Evolutionary conservation across 1,140 invertebrate genomes (phyloP).

Genomic region (Dendrolimus kikuchii): DNA sequence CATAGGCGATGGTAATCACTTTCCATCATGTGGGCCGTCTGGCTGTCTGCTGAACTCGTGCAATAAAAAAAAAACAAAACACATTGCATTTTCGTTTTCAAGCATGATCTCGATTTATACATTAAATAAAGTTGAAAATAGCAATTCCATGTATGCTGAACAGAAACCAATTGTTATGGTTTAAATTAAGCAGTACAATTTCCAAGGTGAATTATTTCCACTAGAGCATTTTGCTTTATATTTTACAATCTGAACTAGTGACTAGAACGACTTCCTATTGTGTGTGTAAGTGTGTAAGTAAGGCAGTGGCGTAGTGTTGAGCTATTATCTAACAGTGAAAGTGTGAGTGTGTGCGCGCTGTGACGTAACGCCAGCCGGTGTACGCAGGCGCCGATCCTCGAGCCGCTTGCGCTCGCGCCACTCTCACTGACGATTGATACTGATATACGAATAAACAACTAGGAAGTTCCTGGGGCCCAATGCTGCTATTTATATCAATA

Average conservation of each 20-base stretch:
- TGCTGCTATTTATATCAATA: too few species aligned
- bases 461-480: constrained; percentile 42
- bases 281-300: constrained; percentile 58
- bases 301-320: constrained; percentile 49
- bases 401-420: constrained; percentile 18
- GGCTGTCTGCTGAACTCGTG: too few species aligned
- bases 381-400: constrained; percentile 24
- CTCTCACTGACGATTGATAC: constrained; percentile 51
- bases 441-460: constrained; percentile 49
- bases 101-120: too few species aligned
- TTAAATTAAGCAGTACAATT: too few species aligned
- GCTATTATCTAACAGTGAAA: constrained; percentile 64
- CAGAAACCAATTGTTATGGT: too few species aligned
- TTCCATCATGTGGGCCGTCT: too few species aligned
- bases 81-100: too few species aligned
- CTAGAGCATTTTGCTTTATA: constrained; percentile 9
- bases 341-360: constrained; percentile 53
- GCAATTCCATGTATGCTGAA: too few species aligned
- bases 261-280: constrained; percentile 47
- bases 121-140: too few species aligned
- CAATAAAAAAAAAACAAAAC: too few species aligned
- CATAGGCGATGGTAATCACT: too few species aligned
- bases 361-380: constrained; percentile 42
- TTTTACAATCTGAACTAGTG: constrained; percentile 17
- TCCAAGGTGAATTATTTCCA: constrained; percentile 8